Conservation (phyloP, 2,113 vertebrate genomes). For the Corythornis madagascariensis region DNA sequence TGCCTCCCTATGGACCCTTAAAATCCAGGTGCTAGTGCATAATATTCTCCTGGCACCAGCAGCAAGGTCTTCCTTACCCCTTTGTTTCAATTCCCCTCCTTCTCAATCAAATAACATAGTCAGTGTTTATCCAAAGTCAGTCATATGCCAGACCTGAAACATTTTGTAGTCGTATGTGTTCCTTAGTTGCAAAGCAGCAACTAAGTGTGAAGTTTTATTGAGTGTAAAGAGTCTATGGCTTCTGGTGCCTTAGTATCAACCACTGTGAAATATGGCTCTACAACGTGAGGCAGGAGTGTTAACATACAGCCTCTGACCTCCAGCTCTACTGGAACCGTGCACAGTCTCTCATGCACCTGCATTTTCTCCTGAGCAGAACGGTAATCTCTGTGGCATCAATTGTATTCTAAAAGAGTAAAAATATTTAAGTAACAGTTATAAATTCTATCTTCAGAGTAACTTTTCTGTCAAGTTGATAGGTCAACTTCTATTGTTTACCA, state of each 20-base stretch:
- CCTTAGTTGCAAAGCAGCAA: not conserved
- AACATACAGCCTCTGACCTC: not conserved
- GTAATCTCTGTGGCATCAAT: not conserved
- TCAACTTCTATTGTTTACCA: not conserved
- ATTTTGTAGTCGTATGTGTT: not conserved
- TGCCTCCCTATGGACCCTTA: not conserved
- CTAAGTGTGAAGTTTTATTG: too few relatives aligned
- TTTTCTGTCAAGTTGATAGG: not conserved
- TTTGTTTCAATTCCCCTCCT: not conserved
- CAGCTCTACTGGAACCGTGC: not conserved
- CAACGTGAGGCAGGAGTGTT: accelerated
- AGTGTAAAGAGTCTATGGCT: not conserved
- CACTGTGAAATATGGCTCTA: not conserved
- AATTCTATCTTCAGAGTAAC: not conserved
- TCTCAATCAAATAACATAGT: not conserved
- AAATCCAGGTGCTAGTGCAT: accelerated
- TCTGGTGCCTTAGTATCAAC: not conserved
- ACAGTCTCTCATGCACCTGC: not conserved
- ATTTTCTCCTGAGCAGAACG: not conserved
- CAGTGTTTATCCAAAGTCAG: not conserved
- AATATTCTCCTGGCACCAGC: not conserved
- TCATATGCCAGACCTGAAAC: not conserved
- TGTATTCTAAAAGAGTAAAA: not conserved
- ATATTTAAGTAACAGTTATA: not conserved
- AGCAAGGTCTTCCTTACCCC: not conserved